Evolutionary conservation across 1,140 invertebrate species (phyloP), one percentile per base, ranked within the genome.

Genomic region (Drosophila pachea): DNA sequence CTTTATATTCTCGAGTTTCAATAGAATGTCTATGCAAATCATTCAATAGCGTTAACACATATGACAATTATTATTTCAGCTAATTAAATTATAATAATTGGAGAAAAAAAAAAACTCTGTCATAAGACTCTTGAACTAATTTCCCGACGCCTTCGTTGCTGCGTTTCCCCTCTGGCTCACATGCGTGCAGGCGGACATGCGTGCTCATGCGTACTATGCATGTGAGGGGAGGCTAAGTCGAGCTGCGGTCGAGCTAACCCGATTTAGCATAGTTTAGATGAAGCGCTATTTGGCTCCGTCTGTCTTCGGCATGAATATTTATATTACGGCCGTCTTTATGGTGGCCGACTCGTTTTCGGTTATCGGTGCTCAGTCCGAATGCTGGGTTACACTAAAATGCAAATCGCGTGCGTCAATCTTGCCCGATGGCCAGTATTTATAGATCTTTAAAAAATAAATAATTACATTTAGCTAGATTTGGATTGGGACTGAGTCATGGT

Each of bases 321-420:
- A 68, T 63, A 68, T 63, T 63, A 43, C 12, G 62, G 4, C 40
- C 31, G 38, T 59, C 8, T 49, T 42, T 33, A 22, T 65, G 16
- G n/a, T 22, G 7, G 5, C 14, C 6, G 38, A 53, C 67, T 50
- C 14, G 67, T 69, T 69, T 58, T 49, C 35, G 49, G 67, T 69
- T 69, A 49, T 49, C 35, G 49, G 52, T 22, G n/a, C 14, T 11
- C 40, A 12, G 8, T 22, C 53, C 16, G 4, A 48, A 12, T 48
- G 50, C 4, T 6, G 45, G 11, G 38, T 69, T 69, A 69, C 67
- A 69, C 42, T 58, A 56, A 69, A 45, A 69, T 58, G 61, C 48
- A 38, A 64, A 69, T 69, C 42, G 29, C 50, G 40, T 43, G 55
- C 48, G 36, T 29, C 40, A 14, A 36, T 45, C 16, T 59, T 45